Conservation (phyloP, 2,797 vertebrate genomes). For the Cephalopachus bancanus region DNA sequence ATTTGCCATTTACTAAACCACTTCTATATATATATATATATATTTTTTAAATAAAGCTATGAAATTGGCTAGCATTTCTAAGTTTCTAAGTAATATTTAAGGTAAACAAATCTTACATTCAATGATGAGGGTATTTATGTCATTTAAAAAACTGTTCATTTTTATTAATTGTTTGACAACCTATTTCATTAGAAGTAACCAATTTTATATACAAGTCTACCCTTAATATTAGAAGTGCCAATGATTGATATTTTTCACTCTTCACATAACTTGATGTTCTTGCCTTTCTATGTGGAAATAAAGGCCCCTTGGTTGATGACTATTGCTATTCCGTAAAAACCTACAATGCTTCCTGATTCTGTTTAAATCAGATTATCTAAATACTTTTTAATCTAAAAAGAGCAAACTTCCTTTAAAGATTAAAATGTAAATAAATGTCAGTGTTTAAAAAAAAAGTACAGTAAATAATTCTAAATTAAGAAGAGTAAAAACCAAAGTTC, state of each 20-base stretch:
- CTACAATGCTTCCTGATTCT: neutral
- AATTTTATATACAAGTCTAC: neutral
- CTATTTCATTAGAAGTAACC: slow-evolving; percentile 18
- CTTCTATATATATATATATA: neutral
- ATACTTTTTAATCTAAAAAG: slow-evolving; percentile 33
- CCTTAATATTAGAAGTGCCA: slow-evolving; percentile 12
- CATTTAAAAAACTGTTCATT: neutral
- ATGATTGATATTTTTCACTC: neutral
- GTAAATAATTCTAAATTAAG: neutral
- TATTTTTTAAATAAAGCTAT: neutral
- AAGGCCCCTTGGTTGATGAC: neutral
- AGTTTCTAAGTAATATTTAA: slow-evolving; percentile 54
- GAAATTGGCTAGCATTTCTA: slow-evolving; percentile 33
- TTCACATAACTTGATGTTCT: slow-evolving; percentile 30
- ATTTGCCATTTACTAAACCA: slow-evolving; percentile 42
- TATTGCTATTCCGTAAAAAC: slow-evolving; percentile 32
- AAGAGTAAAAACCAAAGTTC: slow-evolving; percentile 35
- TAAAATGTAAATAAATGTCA: neutral
- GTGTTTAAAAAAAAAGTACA: neutral
- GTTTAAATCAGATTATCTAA: neutral
- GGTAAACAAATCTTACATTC: slow-evolving; percentile 43
- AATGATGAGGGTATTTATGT: neutral
- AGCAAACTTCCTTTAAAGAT: neutral
- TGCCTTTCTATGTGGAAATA: slow-evolving; percentile 46
- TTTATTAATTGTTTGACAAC: slow-evolving; percentile 13